Base-by-base conservation (phyloP, 2,797 vertebrate species). In the Tolypeutes matacus region DNA sequence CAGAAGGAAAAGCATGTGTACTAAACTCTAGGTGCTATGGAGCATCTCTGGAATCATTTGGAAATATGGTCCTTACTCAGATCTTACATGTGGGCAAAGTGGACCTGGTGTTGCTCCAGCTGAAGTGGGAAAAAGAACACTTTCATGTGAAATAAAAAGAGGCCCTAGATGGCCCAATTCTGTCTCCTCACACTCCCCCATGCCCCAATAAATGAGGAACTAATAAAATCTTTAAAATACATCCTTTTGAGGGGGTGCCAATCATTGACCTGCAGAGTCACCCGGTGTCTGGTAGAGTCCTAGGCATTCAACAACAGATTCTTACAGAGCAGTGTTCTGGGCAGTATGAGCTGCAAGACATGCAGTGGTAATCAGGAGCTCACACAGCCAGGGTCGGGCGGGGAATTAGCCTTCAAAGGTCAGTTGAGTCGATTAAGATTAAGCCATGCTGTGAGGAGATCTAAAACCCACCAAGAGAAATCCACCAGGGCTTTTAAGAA, bases 141-240 rank as follows among this genome's bases (percentile, higher is more conserved):
- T 82, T 91, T 60, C 83, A 60, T 60, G 39, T 36, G 25, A 76
- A 87, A 69, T 60, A 39, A 65, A 25, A 81, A 94, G 90, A 75
- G 15, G 46, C 72, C 29, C 62, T 58, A 85, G 34, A 11, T n/a
- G 67, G 10, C 39, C 39, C 34, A 70, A 75, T 25, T 77, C n/a
- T 76, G 36, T 25, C 4, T 80, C 69, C 60, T 69, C 49, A 31
- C 25, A 46, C 6, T 7, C 31, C 31, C 3, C 10, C 23, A 1
- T 5, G 3, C 15, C 36, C 42, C 21, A 2, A 58, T 78, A 86
- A 39, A 65, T 36, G 49, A 17, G 8, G 20, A 81, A 81, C 64
- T 80, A 58, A 85, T 36, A 78, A 56, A 25, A 46, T 80, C 56
- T 82, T 82, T 18, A 60, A 86, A 65, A 80, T 62, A n/a, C 25